phyloP scores from a whole-genome alignment of 1,140 invertebrate genomes.

The Lepidurus couesii region DNA sequence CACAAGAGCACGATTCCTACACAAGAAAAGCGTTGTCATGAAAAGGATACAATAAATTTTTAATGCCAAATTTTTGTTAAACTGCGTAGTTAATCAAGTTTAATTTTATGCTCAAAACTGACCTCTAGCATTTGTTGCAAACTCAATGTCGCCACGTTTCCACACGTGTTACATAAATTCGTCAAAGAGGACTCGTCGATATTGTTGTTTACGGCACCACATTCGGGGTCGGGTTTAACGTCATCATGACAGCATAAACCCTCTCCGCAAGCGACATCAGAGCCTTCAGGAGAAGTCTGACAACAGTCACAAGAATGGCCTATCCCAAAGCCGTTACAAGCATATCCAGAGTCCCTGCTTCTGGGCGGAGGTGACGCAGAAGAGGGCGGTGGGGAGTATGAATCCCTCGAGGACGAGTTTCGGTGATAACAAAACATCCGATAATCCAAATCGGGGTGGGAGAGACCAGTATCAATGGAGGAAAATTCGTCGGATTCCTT shows the following conservation, averaged over 20 bases:
- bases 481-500: slow-evolving; percentile 19
- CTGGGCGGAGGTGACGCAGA: not conserved
- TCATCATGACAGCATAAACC: slow-evolving; percentile 66
- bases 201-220: slow-evolving; percentile 10
- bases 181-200: not conserved
- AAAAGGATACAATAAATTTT: slow-evolving; percentile 17
- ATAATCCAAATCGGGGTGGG: not conserved
- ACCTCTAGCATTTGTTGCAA: slow-evolving; percentile 46
- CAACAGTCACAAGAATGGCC: slow-evolving; percentile 56
- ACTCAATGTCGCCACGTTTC: slow-evolving; percentile 37
- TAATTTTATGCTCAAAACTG: slow-evolving; percentile 23
- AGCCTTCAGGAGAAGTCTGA: slow-evolving; percentile 71
- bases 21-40: not conserved
- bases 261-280: slow-evolving; percentile 76
- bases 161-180: slow-evolving; percentile 26
- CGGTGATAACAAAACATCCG: not conserved
- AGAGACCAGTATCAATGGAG: slow-evolving; percentile 3
- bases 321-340: slow-evolving; percentile 53
- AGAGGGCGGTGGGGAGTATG: slow-evolving; percentile 59
- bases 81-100: too few relatives aligned
- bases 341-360: slow-evolving; percentile 68
- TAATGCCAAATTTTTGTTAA: too few relatives aligned
- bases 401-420: slow-evolving; percentile 7
- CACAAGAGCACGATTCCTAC: slow-evolving; percentile 20
- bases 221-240: not conserved